Evolutionary conservation across 35 echinoderm and acorn worm genomes (phyloP).

Genomic region (Apostichopus japonicus): DNA sequence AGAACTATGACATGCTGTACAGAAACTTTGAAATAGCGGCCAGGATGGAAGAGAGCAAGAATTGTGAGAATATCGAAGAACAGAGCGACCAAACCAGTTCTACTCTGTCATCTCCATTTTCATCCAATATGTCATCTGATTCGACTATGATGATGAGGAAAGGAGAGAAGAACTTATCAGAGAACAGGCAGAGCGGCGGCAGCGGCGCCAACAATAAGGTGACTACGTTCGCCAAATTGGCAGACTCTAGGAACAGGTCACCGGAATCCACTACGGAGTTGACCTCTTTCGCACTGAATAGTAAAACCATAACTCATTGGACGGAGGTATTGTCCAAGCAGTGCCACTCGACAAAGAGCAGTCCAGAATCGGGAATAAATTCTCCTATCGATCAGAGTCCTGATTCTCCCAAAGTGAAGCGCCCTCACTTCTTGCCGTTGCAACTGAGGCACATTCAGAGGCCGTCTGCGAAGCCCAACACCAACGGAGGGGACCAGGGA

Average conservation of each 20-base stretch:
- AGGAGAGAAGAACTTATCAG: neutral
- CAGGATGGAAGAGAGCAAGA: constrained; percentile 69
- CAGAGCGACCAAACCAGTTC: constrained; percentile 26
- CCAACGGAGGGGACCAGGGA: neutral
- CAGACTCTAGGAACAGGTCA: constrained; percentile 29
- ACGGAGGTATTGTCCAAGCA: constrained; percentile 71
- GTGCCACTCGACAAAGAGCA: constrained; percentile 38
- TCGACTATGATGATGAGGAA: neutral
- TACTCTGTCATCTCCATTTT: neutral
- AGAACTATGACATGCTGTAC: constrained; percentile 96
- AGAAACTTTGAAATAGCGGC: constrained; percentile 90
- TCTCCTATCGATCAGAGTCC: constrained; percentile 45
- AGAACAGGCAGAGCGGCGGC: neutral
- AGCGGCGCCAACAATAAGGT: neutral
- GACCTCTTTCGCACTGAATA: neutral
- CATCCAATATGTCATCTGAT: constrained; percentile 11
- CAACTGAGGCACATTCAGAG: constrained; percentile 82
- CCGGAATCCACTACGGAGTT: neutral
- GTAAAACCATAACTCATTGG: constrained; percentile 67
- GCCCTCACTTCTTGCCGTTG: constrained; percentile 88
- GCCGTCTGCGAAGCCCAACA: constrained; percentile 68
- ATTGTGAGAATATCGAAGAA: constrained; percentile 30
- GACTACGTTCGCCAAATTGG: constrained; percentile 48
- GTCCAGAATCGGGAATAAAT: constrained; percentile 32
- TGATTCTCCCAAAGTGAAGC: constrained; percentile 50